Evolutionary conservation across 2,888 invertebrate species (phyloP), one percentile per base, ranked within the genome.

Genomic region (Dioctria rufipes): DNA sequence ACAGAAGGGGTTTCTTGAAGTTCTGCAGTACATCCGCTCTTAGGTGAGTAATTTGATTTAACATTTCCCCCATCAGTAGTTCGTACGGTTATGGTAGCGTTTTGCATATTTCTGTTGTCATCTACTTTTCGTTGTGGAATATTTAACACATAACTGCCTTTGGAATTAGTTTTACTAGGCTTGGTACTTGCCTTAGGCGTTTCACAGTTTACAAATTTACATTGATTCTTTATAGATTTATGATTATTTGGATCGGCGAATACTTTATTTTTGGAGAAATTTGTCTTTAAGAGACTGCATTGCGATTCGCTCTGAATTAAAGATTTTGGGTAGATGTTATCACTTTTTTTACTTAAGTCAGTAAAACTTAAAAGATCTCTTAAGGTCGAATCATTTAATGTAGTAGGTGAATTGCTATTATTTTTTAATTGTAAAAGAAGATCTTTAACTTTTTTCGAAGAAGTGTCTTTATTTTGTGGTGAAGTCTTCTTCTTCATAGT

Each of bases 381-480:
- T 6, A 77, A 46, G 4, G 58, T 77, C 3, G 77, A 8, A 63
- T 77, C 77, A 39, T 46, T 46, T 63, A 77, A 4, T 54, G 54
- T 8, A 11, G 54, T 8, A 4, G 42, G 42, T 39, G 73, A 58
- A 8, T 13, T 73, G 13, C 1, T 73, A 61, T 51, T 61, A 11
- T 25, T 39, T 46, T 77, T 61, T 40, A 77, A n/a, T 39, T 77
- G 63, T 13, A 58, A 13, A 39, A 77, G 61, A 6, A 63, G 77
- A 77, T 77, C 77, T 63, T 77, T 77, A 3, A 77, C 63, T 39
- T 77, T 77, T 61, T 77, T 77, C 4, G 63, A 37, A 11, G 61
- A 5, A 77, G 6, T 77, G 3, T 61, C 49, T n/a, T 61, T 61
- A 25, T 77, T 43, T n/a, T 43, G 49, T 4, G 46, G 39, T 3